Evolutionary conservation across 1,140 invertebrate genomes (phyloP).

Genomic region (Euura lappo): DNA sequence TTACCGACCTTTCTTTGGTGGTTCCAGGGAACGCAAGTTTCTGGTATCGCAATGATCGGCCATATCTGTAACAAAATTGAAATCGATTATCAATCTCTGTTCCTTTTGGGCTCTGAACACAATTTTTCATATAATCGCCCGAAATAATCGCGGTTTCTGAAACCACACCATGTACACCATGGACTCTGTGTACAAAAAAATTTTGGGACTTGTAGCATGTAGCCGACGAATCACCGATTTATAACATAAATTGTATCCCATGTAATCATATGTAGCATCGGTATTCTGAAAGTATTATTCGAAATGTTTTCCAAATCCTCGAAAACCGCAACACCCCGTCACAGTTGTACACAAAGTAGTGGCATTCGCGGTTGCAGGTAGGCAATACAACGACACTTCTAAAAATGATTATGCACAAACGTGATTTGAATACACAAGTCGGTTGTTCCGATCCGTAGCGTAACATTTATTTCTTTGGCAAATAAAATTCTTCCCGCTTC

Average conservation of each 20-base stretch:
- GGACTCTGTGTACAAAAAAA: not conserved
- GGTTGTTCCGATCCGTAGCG: not conserved
- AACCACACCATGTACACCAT: not conserved
- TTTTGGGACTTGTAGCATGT: not conserved
- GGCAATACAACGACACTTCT: not conserved
- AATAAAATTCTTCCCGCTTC: not conserved
- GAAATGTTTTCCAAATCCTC: not conserved
- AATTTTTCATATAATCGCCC: too few species aligned
- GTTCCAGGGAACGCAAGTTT: slow-evolving; percentile 24
- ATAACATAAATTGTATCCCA: not conserved
- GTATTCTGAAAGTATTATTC: not conserved
- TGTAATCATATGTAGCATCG: not conserved
- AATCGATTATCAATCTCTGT: not conserved
- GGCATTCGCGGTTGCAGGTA: not conserved
- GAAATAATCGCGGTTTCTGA: not conserved
- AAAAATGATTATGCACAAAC: slow-evolving; percentile 4
- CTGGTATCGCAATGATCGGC: slow-evolving; percentile 28
- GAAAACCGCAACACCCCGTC: not conserved
- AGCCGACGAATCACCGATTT: too few species aligned
- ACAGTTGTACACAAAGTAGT: not conserved
- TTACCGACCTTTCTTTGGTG: slow-evolving; percentile 28
- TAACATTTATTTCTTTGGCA: slow-evolving; percentile 3
- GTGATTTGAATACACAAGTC: not conserved
- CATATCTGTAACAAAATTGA: slow-evolving; percentile 31
- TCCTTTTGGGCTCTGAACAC: too few species aligned